Percentiles rank a stretch among this genome's conserved stretches.
Conservation (phyloP, 2,797 vertebrate genomes). For the Hemitrygon akajei region DNA sequence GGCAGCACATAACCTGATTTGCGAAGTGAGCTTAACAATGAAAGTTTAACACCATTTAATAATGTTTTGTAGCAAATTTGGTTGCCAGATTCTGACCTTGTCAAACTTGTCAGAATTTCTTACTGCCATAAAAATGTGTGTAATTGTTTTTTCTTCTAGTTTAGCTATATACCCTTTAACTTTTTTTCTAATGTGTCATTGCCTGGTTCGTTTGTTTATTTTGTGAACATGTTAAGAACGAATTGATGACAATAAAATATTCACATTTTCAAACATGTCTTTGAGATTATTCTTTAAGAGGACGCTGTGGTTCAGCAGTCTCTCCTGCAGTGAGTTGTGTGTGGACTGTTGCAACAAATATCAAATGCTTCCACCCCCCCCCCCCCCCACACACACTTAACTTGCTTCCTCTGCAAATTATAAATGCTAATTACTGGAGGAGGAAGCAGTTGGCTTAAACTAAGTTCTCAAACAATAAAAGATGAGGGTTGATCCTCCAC, state of each 20-base stretch:
- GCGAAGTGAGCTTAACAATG: conserved; percentile 12
- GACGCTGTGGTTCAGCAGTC: not conserved
- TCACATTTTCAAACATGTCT: conserved; percentile 18
- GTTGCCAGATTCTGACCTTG: conserved; percentile 14
- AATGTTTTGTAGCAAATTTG: conserved; percentile 32
- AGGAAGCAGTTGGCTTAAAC: not conserved
- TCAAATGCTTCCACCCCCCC: too few relatives aligned
- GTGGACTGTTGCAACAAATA: not conserved
- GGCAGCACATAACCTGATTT: not conserved
- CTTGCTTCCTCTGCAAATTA: not conserved
- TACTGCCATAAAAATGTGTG: conserved; percentile 9
- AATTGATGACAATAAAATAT: conserved; percentile 36
- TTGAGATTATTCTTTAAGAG: not conserved
- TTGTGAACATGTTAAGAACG: conserved; percentile 27
- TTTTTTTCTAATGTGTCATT: conserved; percentile 25
- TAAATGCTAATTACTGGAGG: not conserved
- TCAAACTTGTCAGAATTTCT: conserved; percentile 36
- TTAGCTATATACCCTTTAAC: not conserved
- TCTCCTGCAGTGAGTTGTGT: not conserved
- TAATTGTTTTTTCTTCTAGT: not conserved
- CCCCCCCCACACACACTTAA: not conserved
- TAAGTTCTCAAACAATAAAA: not conserved
- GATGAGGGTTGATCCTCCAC: not conserved
- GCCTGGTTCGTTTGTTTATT: conserved; percentile 16
- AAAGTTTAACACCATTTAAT: not conserved